Base-by-base conservation (phyloP, 2,797 vertebrate species). In the Danio kyathit region DNA sequence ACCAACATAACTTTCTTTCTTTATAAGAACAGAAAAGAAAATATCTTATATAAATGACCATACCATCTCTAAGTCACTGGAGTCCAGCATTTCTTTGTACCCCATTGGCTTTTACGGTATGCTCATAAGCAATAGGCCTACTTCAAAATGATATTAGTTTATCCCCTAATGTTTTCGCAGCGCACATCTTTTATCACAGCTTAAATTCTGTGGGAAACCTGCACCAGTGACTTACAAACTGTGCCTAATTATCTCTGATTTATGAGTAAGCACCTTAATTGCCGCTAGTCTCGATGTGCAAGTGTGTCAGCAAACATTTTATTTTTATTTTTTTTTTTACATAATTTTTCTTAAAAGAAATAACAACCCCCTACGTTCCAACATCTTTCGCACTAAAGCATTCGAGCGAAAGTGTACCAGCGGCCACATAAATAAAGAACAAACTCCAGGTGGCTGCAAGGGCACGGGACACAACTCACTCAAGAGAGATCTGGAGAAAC, bases 401-500 rank as follows among this genome's bases (percentile, higher is more conserved):
- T n/a, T 51, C 29, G 19, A 43, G 21, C 64, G 16, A 64, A 65
- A 7, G 6, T 56, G 72, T 21, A 73, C 19, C 14, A n/a, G 69
- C 16, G 5, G 59, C 12, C 80, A 16, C 52, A 43, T 61, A 74
- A 56, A 60, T 74, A 81, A 71, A 74, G 51, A 74, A 71, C 16
- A 60, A 83, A 51, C 65, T 79, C 44, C 80, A 82, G 73, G 38
- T 80, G 70, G 70, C 54, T 64, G 8, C 51, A 74, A 72, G 64
- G 59, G n/a, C 57, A 17, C 11, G 14, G 52, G 74, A 80, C 66
- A 67, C 66, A 21, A 66, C 38, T 71, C 78, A 64, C 67, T 80
- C 67, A 54, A 75, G 76, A 65, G 21, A 73, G 41, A 78, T 73
- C 57, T 72, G 6, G 13, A 54, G n/a, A 80, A 65, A 61, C 63